phyloP scores from a whole-genome alignment of 2,113 vertebrate genomes.

The Hirundichthys speculiger region DNA sequence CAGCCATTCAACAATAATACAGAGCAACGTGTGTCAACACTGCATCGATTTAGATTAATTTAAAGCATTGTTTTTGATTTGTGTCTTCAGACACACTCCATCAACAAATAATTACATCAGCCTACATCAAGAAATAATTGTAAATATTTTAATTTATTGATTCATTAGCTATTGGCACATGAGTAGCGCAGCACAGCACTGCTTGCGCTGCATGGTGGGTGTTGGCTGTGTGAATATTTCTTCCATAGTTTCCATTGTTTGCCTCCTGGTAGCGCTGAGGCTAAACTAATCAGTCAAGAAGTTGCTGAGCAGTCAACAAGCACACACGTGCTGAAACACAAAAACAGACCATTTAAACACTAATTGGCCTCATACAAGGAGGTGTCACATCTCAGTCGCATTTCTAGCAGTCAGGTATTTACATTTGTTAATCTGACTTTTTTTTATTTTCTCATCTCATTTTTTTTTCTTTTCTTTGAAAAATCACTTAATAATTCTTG shows the following conservation, averaged over 20 bases:
- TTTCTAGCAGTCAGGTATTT: background rate
- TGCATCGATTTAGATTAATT: constrained; percentile 51
- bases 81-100: constrained; percentile 54
- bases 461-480: background rate
- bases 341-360: constrained; percentile 56
- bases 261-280: constrained; percentile 48
- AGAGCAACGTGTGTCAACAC: constrained; percentile 17
- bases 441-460: background rate
- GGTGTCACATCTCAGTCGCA: background rate
- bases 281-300: constrained; percentile 73
- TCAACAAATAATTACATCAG: constrained; percentile 65
- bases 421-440: background rate
- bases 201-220: constrained; percentile 44
- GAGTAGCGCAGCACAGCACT: constrained; percentile 21
- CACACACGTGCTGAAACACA: constrained; percentile 42
- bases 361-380: constrained; percentile 53
- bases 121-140: constrained; percentile 64
- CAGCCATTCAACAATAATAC: constrained; percentile 29
- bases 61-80: constrained; percentile 65
- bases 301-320: constrained; percentile 70
- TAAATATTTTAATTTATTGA: constrained; percentile 73
- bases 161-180: constrained; percentile 67
- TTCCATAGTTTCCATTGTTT: constrained; percentile 59
- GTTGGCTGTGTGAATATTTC: constrained; percentile 55
- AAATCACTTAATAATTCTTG: too few species aligned